These are phyloP conservation scores for Leptatherina wallacei DNA, from an alignment of 2,797 vertebrate genomes.

Conservation along the genomic window DNA sequence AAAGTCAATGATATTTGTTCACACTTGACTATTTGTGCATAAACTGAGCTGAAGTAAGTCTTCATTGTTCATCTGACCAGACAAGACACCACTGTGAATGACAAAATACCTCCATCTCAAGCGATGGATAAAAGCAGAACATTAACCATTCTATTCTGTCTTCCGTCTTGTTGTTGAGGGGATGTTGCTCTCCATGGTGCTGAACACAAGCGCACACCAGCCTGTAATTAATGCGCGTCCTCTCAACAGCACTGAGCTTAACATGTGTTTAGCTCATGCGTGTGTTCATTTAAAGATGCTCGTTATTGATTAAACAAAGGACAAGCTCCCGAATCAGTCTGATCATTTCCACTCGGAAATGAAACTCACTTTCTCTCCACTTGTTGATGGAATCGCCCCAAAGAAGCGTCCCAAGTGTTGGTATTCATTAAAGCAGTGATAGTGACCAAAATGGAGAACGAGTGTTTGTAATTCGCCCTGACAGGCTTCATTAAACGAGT, in stretches of 20 bases:
- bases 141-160: neutral
- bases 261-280: neutral
- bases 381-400: constrained; percentile 22
- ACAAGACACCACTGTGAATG: neutral
- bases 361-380: neutral
- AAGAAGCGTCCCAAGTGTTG: constrained; percentile 34
- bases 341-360: constrained; percentile 15
- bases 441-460: constrained; percentile 48
- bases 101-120: neutral
- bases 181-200: constrained; percentile 81
- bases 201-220: constrained; percentile 67
- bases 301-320: neutral
- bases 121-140: neutral
- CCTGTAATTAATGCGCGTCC: constrained; percentile 33
- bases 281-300: constrained; percentile 13
- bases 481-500: constrained; percentile 48
- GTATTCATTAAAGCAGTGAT: constrained; percentile 33
- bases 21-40: constrained; percentile 5
- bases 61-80: neutral
- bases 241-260: neutral
- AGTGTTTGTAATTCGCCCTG: constrained; percentile 44
- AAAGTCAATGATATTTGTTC: neutral
- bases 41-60: neutral
- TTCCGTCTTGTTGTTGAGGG: constrained; percentile 18
- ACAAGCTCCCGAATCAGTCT: constrained; percentile 28